These are phyloP conservation scores for Phoebastria nigripes DNA, from an alignment of 2,797 vertebrate species.

Conservation along the genomic window DNA sequence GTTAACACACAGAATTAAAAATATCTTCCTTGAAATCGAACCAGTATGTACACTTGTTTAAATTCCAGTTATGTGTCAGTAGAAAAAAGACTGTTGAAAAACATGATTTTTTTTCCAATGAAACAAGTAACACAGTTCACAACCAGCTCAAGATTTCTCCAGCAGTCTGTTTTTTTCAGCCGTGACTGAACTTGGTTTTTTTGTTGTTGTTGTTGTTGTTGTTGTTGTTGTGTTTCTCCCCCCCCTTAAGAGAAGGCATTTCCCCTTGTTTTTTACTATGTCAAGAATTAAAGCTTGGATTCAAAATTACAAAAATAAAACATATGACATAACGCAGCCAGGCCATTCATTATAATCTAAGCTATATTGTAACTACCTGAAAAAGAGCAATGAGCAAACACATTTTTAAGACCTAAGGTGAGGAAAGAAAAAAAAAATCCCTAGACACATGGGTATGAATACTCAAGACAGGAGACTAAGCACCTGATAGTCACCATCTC, in stretches of 20 bases:
- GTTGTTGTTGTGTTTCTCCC: too few species aligned
- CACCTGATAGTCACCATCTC: neutral
- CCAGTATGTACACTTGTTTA: neutral
- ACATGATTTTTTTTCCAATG: rapidly evolving
- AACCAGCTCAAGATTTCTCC: neutral
- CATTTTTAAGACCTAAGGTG: neutral
- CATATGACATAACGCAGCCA: rapidly evolving
- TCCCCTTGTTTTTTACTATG: neutral
- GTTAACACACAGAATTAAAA: neutral
- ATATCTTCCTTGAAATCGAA: neutral
- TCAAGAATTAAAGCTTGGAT: neutral
- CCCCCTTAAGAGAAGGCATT: neutral
- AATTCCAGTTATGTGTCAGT: neutral
- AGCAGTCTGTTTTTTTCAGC: neutral
- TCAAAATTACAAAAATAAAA: neutral
- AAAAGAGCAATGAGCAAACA: neutral
- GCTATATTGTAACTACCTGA: neutral
- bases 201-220: neutral
- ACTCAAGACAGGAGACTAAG: neutral
- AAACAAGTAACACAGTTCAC: neutral
- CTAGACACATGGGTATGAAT: neutral
- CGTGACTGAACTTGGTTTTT: neutral
- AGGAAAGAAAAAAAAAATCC: neutral
- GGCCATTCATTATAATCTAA: neutral
- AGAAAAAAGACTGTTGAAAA: neutral